Base-by-base conservation (phyloP, 2,888 invertebrate species). In the Drosophila eohydei region DNA sequence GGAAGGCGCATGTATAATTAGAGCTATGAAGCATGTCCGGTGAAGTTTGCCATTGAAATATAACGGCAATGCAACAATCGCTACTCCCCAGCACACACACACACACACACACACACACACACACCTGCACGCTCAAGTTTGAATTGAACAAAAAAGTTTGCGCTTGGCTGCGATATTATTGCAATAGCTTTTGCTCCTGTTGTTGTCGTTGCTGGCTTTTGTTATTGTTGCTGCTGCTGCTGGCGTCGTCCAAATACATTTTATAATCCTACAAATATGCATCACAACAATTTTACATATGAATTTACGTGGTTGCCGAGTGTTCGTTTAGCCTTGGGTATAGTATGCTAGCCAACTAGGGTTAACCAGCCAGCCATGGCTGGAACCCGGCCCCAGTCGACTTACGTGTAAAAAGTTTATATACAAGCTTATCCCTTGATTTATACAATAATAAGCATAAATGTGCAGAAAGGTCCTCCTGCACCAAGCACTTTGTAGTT, bases 21-120 rank as follows among this genome's bases (percentile, higher is more conserved):
- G 86, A 89, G 89, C 89, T 89, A 89, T 86, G 86, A 89, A 89
- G 86, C 88, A 86, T 86, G 89, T 86, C 86, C 86, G 86, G 86
- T 85, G 78, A 88, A 87, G 86, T 89, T 86, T 84, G 83, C 85
- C 88, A 89, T 86, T 89, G 88, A 89, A 89, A 86, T 87, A 75
- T 81, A 86, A 74, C 74, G 61, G 80, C 62, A 65, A 59, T 62
- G 64, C 48, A 74, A 41, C 71, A 81, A 74, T 57, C 50, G 38
- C 52, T 68, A 36, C 67, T 61, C 28, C 54, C 55, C 26, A 56
- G 41, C 30, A n/a, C 43, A 46, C 30, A 64, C 34, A 40, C 26
- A 56, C 34, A 62, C 51, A 62, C 30, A 57, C n/a, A 40, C 62
- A 74, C 55, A 50, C 26, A 12, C 14, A 14, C 16, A 21, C 26